A percentile compares a stretch with the other conserved stretches of the same genome.
These are phyloP conservation scores for Spea bombifrons DNA, from an alignment of 2,113 vertebrate species.

Conservation along the genomic window DNA sequence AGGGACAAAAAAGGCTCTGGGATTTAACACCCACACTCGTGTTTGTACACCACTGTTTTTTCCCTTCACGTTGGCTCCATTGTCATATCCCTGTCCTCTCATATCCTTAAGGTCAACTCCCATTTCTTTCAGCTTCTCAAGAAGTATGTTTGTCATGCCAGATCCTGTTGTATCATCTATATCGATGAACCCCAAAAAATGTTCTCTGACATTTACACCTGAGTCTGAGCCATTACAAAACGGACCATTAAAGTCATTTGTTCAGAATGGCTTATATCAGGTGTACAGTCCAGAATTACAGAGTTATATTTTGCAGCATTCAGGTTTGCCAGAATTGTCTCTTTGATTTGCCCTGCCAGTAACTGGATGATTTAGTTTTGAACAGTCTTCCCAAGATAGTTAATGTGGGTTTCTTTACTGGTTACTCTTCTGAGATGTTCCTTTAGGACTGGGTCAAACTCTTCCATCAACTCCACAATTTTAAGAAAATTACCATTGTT, in stretches of 20 bases:
- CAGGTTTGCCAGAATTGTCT: conserved; percentile 4
- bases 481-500: conserved; percentile 23
- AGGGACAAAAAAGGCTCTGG: conserved; percentile 31
- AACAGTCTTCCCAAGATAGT: neutral
- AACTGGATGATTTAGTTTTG: neutral
- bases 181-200: conserved; percentile 1
- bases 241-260: neutral
- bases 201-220: neutral
- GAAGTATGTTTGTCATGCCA: neutral
- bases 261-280: conserved; percentile 8
- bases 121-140: conserved; percentile 4
- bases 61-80: conserved; percentile 8
- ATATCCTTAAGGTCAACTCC: neutral
- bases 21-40: neutral
- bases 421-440: neutral
- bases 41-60: conserved; percentile 4
- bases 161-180: neutral
- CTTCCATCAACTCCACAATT: neutral
- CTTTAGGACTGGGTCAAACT: conserved; percentile 1
- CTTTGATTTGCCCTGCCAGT: neutral
- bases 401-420: neutral
- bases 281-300: conserved; percentile 5
- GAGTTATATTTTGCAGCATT: conserved; percentile 10
- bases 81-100: conserved; percentile 13
- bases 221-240: neutral